These are phyloP conservation scores for Bombus pascuorum DNA, from an alignment of 1,140 invertebrate genomes.

Conservation along the genomic window DNA sequence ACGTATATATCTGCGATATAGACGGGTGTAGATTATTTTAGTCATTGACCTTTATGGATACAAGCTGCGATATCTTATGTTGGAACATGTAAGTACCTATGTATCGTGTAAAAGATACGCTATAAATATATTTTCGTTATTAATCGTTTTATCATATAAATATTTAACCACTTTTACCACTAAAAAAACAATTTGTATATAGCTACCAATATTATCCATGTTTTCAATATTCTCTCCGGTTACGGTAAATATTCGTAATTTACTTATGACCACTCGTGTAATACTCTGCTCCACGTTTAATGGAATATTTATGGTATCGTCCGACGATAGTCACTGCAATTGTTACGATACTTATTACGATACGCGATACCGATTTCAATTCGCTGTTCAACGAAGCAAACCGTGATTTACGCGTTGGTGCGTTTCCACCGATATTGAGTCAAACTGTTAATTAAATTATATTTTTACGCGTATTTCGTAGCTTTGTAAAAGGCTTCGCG, in stretches of 20 bases:
- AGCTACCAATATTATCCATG: neutral
- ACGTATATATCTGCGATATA: neutral
- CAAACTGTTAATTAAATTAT: conserved; percentile 46
- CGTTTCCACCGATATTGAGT: neutral
- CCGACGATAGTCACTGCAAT: conserved; percentile 17
- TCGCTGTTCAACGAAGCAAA: neutral
- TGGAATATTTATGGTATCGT: conserved; percentile 9
- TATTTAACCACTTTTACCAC: no score
- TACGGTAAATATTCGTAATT: neutral
- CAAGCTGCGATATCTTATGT: neutral
- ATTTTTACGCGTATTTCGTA: conserved; percentile 10
- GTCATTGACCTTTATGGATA: neutral
- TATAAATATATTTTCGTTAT: neutral
- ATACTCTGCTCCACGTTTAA: neutral
- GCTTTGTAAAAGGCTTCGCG: conserved; percentile 7
- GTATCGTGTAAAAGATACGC: neutral
- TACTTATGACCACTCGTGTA: neutral
- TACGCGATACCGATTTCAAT: conserved; percentile 5
- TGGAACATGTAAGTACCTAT: neutral
- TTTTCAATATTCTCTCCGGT: neutral
- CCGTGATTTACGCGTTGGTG: conserved; percentile 21
- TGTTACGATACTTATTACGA: conserved; percentile 28
- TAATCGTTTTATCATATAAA: no score
- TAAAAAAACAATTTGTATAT: neutral
- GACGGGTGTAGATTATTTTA: neutral